Percentiles rank a stretch among this genome's conserved stretches.
Evolutionary conservation across 1,140 invertebrate species (phyloP).

Genomic region (Geopemphigus sp.): DNA sequence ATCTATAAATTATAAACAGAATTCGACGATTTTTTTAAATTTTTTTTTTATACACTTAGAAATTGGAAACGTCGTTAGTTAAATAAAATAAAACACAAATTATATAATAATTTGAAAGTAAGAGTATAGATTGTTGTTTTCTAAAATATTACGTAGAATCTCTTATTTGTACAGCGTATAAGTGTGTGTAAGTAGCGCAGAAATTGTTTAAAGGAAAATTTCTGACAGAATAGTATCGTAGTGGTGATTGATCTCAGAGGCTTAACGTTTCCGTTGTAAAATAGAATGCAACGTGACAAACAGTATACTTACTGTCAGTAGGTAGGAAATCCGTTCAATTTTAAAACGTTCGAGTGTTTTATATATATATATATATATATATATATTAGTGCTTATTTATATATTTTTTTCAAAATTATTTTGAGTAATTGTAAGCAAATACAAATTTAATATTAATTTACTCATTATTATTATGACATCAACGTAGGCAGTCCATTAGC

Average conservation of each 20-base stretch:
- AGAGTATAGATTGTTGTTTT: neutral
- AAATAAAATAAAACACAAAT: too few species aligned
- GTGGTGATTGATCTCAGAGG: neutral
- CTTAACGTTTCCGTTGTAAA: neutral
- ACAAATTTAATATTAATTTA: too few species aligned
- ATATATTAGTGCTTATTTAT: neutral
- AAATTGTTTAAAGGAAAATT: neutral
- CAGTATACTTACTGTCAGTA: neutral
- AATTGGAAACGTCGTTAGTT: too few species aligned
- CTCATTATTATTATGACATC: neutral
- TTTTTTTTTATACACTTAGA: too few species aligned
- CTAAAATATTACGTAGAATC: neutral
- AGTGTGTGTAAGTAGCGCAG: neutral
- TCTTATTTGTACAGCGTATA: neutral
- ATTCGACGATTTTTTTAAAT: too few species aligned
- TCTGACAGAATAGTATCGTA: neutral
- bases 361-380: neutral
- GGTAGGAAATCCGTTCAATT: neutral
- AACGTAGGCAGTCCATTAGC: neutral
- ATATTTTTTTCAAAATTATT: neutral
- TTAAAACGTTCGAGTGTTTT: neutral
- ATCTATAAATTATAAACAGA: too few species aligned
- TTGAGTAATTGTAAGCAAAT: neutral
- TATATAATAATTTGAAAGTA: neutral
- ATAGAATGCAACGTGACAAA: neutral